Base-by-base conservation (phyloP, 2,888 invertebrate species). In the Dorcus hopei region DNA sequence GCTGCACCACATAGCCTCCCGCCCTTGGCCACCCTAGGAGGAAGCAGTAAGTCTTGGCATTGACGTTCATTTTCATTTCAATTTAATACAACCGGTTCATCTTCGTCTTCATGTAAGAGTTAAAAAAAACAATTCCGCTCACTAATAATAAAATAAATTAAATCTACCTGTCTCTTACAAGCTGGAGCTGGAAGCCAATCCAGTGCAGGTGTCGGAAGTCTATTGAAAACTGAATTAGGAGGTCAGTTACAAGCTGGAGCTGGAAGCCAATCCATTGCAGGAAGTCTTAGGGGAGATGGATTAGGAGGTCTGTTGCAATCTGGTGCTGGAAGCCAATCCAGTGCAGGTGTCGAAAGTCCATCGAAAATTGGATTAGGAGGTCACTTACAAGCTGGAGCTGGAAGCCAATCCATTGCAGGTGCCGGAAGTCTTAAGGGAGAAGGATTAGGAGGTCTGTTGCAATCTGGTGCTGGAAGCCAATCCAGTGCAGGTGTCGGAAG, bases 261-360 rank as follows among this genome's bases (percentile, higher is more conserved):
- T 26, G 26, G 26, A 26, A 26, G 26, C 26, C 3, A 26, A 26
- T 9, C 42, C 38, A 16, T 23, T 11, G 45, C 53, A 19, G 41
- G 42, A 16, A 11, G 38, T 39, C 50, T 39, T 39, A 9, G 43
- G 9, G 52, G 59, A n/a, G 42, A 51, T 3, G 52, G 52, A 14
- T 48, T 55, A 47, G 48, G 38, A 40, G 59, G 59, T 26, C 14
- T 14, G 1, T 14, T 1, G 40, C 52, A 52, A 23, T 51, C 59
- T 14, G 59, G 52, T 14, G 51, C 55, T 33, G 52, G 50, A 48
- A 41, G 52, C n/a, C 42, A 52, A 23, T 52, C 52, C 16, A 43
- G 16, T 5, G 49, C 49, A 23, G 49, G 43, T 9, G 16, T 50
- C 11, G 54, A 54, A n/a, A 14, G 39, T 40, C 51, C 19, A 5